Conservation (phyloP, 64 coral and sea anemone genomes). For the Stylophora pistillata region DNA sequence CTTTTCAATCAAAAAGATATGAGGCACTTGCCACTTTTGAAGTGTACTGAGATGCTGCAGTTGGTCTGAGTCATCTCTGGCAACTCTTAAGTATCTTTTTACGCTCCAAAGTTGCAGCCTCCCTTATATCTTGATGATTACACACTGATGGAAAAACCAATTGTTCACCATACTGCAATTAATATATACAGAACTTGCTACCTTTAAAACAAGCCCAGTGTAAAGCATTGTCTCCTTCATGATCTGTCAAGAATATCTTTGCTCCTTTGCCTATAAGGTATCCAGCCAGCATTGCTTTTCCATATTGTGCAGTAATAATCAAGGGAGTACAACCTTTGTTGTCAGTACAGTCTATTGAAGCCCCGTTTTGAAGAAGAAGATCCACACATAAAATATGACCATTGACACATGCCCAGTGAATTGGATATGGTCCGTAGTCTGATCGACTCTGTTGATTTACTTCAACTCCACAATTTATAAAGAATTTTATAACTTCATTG, state of each 20-base stretch:
- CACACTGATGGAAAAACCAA: neutral
- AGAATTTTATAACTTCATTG: slow-evolving; percentile 80
- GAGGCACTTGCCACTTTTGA: too few species aligned
- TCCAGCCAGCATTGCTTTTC: slow-evolving; percentile 82
- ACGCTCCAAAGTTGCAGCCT: too few species aligned
- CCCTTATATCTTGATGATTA: too few species aligned
- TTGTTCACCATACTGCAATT: neutral
- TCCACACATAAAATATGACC: slow-evolving; percentile 91
- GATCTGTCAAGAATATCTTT: slow-evolving; percentile 75
- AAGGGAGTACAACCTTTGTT: slow-evolving; percentile 94
- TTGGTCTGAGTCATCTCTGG: too few species aligned
- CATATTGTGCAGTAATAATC: slow-evolving; percentile 93
- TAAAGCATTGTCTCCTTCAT: slow-evolving; percentile 90
- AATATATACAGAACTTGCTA: slow-evolving; percentile 4
- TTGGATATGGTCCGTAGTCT: slow-evolving; percentile 89
- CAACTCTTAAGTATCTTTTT: too few species aligned
- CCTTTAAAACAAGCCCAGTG: slow-evolving; percentile 99
- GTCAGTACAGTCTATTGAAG: slow-evolving; percentile 71
- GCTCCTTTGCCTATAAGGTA: slow-evolving; percentile 98
- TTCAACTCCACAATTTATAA: slow-evolving; percentile 87
- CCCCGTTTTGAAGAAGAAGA: slow-evolving; percentile 93
- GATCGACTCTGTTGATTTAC: slow-evolving; percentile 89
- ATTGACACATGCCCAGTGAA: slow-evolving; percentile 96
- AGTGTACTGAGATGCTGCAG: too few species aligned
- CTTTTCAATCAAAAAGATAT: too few species aligned